These are phyloP conservation scores for Cerceris rybyensis DNA, from an alignment of 2,888 invertebrate genomes.

Conservation along the genomic window DNA sequence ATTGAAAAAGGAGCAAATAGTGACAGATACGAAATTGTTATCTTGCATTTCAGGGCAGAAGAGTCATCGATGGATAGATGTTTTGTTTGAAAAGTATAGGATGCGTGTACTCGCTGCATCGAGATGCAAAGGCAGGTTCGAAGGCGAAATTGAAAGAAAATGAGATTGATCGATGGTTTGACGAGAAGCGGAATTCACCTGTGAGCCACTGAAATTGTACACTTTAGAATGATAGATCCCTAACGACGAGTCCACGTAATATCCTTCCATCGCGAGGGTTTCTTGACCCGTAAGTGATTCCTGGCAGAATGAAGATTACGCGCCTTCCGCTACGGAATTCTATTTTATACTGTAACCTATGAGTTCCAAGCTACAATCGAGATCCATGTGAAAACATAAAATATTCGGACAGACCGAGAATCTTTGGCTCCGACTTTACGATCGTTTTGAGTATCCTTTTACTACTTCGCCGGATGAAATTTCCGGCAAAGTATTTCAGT, in stretches of 20 bases:
- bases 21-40: background rate
- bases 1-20: background rate
- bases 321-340: constrained; percentile 20
- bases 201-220: constrained; percentile 38
- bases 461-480: background rate
- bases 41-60: background rate
- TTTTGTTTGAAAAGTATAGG: constrained; percentile 5
- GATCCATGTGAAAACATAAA: constrained; percentile 5
- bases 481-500: background rate
- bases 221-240: constrained; percentile 40
- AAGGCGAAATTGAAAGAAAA: constrained; percentile 48
- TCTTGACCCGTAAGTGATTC: constrained; percentile 36
- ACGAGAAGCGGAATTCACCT: constrained; percentile 21
- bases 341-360: constrained; percentile 32
- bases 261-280: constrained; percentile 12
- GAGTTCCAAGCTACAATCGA: constrained; percentile 7
- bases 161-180: constrained; percentile 31
- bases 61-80: constrained; percentile 7
- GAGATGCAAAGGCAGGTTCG: constrained; percentile 11
- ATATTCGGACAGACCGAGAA: constrained; percentile 2
- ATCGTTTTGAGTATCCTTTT: background rate
- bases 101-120: background rate
- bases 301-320: constrained; percentile 33
- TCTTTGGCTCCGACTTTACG: constrained; percentile 1
- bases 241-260: constrained; percentile 38